phyloP scores from a whole-genome alignment of 2,797 vertebrate genomes.

The Eleutherodactylus coqui region DNA sequence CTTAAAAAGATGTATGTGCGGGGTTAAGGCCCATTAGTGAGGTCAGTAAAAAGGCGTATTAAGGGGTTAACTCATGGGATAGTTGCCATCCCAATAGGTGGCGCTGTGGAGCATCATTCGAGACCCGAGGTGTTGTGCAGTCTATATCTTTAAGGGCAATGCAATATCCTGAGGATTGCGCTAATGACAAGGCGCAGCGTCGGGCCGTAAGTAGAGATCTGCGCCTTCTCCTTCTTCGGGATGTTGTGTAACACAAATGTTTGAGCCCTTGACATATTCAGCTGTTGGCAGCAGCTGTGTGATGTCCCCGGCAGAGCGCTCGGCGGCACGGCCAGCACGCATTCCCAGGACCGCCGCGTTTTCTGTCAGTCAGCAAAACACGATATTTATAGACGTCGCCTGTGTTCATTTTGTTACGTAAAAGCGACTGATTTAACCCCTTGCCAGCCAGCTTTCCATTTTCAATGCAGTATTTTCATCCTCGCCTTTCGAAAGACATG shows the following conservation, averaged over 20 bases:
- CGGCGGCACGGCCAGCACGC: neutral
- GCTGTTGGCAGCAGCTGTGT: constrained; percentile 70
- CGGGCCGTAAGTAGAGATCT: neutral
- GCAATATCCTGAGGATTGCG: neutral
- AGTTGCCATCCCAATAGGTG: too few species aligned
- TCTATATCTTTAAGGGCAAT: too few species aligned
- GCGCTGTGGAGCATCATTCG: too few species aligned
- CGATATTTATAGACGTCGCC: constrained; percentile 48
- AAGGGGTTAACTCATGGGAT: too few species aligned
- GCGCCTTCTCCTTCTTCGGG: neutral
- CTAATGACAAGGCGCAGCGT: neutral
- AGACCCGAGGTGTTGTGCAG: neutral
- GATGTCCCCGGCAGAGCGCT: constrained; percentile 29
- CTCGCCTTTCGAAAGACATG: too few species aligned
- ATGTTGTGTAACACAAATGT: constrained; percentile 66
- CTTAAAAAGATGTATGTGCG: too few species aligned
- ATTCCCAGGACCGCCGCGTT: neutral
- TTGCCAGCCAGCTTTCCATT: neutral
- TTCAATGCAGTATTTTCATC: too few species aligned
- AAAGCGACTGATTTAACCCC: neutral
- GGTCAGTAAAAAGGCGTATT: too few species aligned
- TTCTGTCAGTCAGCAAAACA: constrained; percentile 48
- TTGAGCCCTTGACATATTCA: constrained; percentile 60
- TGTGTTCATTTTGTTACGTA: constrained; percentile 1
- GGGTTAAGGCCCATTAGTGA: too few species aligned